These are phyloP conservation scores for Poeciliopsis occidentalis DNA, from an alignment of 2,113 vertebrate genomes.

Conservation along the genomic window DNA sequence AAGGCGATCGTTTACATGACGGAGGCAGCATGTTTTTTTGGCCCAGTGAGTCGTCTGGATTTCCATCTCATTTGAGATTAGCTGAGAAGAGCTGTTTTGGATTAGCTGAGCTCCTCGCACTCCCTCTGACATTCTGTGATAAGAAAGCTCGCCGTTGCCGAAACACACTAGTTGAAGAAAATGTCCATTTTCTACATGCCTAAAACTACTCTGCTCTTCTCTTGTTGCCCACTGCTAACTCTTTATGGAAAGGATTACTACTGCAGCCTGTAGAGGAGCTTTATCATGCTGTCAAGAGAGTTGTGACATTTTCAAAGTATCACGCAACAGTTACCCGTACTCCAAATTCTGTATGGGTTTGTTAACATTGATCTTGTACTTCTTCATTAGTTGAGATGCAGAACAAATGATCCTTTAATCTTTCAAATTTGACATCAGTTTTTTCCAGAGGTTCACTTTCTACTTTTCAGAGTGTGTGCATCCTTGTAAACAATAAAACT, in stretches of 20 bases:
- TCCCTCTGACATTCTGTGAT: slow-evolving; percentile 73
- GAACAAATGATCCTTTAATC: slow-evolving; percentile 1
- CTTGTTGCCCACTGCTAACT: slow-evolving; percentile 56
- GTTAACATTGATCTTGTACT: slow-evolving; percentile 29
- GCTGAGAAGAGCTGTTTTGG: slow-evolving; percentile 71
- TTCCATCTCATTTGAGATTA: slow-evolving; percentile 82
- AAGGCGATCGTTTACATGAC: slow-evolving; percentile 49
- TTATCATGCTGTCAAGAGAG: slow-evolving; percentile 56
- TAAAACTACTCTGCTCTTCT: slow-evolving; percentile 58
- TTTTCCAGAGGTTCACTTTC: not conserved
- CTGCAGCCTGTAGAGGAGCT: slow-evolving; percentile 39
- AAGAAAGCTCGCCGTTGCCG: slow-evolving; percentile 64
- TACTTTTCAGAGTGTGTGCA: not conserved
- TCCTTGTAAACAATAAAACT: not conserved
- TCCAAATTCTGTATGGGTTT: slow-evolving; percentile 1
- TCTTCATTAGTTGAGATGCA: not conserved
- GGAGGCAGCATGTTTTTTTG: slow-evolving; percentile 54
- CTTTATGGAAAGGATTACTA: slow-evolving; percentile 68
- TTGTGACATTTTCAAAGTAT: slow-evolving; percentile 40
- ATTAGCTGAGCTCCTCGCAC: slow-evolving; percentile 67
- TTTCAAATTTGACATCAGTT: not conserved
- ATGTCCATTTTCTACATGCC: slow-evolving; percentile 67
- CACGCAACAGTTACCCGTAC: slow-evolving; percentile 35
- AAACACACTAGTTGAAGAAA: slow-evolving; percentile 67
- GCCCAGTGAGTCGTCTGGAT: slow-evolving; percentile 67